These are phyloP conservation scores for Eulemur mongoz DNA, from an alignment of 2,797 vertebrate genomes.

Conservation along the genomic window DNA sequence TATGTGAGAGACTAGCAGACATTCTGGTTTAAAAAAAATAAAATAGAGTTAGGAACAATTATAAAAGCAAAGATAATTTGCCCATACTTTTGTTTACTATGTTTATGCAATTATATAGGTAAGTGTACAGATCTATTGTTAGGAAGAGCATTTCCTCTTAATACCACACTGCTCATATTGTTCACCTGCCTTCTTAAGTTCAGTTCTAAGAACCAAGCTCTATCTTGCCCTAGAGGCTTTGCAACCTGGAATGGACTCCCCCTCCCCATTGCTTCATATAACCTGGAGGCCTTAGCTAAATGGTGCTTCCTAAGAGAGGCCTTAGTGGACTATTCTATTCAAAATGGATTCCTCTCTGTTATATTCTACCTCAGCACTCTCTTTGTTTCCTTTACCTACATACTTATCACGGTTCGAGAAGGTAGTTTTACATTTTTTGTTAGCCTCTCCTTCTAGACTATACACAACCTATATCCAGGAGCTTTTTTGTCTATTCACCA, in stretches of 20 bases:
- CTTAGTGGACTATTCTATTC: background rate
- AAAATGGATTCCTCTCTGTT: background rate
- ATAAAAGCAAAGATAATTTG: background rate
- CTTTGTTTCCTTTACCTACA: background rate
- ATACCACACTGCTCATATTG: background rate
- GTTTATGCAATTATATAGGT: background rate
- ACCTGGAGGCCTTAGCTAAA: background rate
- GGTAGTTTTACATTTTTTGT: background rate
- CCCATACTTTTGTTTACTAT: background rate
- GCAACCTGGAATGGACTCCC: background rate
- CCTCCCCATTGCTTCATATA: background rate
- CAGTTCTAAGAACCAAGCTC: background rate
- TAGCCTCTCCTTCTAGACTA: background rate
- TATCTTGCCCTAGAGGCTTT: background rate
- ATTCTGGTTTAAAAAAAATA: background rate
- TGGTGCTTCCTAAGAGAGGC: background rate
- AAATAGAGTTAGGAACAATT: background rate
- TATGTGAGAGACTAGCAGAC: background rate
- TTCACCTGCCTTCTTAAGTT: background rate
- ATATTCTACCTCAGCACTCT: background rate
- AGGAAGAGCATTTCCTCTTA: slow-evolving; percentile 7
- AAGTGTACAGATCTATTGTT: background rate
- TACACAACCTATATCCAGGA: background rate
- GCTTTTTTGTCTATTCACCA: background rate
- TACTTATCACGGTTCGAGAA: background rate